These are phyloP conservation scores for Petrolisthes manimaculis DNA, from an alignment of 2,888 invertebrate species.

Conservation along the genomic window DNA sequence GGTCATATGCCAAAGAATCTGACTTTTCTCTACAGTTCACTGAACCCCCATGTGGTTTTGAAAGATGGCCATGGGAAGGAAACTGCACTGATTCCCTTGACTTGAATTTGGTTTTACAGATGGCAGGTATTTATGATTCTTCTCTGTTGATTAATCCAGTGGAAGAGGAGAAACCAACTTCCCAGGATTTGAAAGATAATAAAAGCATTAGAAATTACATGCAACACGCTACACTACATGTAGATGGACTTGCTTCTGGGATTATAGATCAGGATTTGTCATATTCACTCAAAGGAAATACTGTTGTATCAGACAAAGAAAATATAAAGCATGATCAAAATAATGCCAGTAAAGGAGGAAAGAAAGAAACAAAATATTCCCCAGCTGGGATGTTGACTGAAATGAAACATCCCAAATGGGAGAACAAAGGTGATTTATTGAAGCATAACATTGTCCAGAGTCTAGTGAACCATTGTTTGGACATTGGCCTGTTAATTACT, in stretches of 20 bases:
- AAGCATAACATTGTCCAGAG: neutral
- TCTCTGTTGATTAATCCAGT: neutral
- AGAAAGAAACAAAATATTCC: neutral
- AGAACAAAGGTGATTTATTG: constrained; percentile 3
- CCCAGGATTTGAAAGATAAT: neutral
- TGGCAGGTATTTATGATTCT: constrained; percentile 22
- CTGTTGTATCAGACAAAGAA: neutral
- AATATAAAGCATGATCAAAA: neutral
- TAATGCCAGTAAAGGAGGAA: neutral
- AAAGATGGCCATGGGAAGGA: constrained; percentile 50
- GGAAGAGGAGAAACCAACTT: neutral
- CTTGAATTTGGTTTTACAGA: constrained; percentile 21
- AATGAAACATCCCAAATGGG: neutral
- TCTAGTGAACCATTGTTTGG: constrained; percentile 27
- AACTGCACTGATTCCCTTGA: constrained; percentile 37
- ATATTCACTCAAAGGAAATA: too few relatives aligned
- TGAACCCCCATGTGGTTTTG: constrained; percentile 25
- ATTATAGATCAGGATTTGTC: too few relatives aligned
- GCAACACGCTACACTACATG: too few relatives aligned
- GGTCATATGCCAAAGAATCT: neutral
- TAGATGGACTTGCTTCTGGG: too few relatives aligned
- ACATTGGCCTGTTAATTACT: constrained; percentile 37
- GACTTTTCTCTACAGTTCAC: neutral
- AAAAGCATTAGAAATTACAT: neutral
- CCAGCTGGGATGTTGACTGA: neutral